Evolutionary conservation across 1,140 invertebrate species (phyloP).

Genomic region (Leptonema lineaticorne): DNA sequence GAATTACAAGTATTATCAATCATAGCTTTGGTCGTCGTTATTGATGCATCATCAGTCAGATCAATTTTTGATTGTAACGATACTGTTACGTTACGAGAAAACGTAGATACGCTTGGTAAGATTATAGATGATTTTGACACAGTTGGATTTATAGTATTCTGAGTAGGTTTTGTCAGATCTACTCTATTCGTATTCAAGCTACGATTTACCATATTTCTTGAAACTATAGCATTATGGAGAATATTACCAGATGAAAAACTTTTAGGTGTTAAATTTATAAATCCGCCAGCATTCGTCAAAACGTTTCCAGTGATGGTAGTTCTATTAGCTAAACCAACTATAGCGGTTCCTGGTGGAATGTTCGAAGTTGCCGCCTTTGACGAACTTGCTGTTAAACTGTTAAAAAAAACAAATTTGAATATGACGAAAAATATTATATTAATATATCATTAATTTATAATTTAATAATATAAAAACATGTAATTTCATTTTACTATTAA

Average conservation of each 20-base stretch:
- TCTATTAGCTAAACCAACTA: conserved; percentile 50
- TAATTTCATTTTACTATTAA: background rate
- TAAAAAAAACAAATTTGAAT: conserved; percentile 35
- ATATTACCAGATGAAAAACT: conserved; percentile 56
- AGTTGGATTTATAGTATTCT: conserved; percentile 8
- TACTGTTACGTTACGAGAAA: conserved; percentile 13
- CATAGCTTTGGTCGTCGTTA: conserved; percentile 52
- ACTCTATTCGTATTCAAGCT: conserved; percentile 29
- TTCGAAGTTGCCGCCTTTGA: conserved; percentile 52
- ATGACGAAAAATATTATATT: background rate
- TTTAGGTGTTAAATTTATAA: conserved; percentile 54
- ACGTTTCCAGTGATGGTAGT: conserved; percentile 47
- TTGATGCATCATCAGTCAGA: conserved; percentile 36
- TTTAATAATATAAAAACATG: background rate
- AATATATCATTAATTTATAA: background rate
- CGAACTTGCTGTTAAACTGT: conserved; percentile 50
- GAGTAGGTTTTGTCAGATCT: conserved; percentile 29
- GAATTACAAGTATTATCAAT: conserved; percentile 56
- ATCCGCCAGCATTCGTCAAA: conserved; percentile 45
- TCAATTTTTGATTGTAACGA: conserved; percentile 35
- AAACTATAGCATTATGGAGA: conserved; percentile 55
- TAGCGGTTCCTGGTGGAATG: conserved; percentile 53
- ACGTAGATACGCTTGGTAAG: conserved; percentile 24
- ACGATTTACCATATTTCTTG: conserved; percentile 44
- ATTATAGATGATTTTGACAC: conserved; percentile 15